phyloP scores from a whole-genome alignment of 1,140 invertebrate species.

The Caenorhabditis inopinata region DNA sequence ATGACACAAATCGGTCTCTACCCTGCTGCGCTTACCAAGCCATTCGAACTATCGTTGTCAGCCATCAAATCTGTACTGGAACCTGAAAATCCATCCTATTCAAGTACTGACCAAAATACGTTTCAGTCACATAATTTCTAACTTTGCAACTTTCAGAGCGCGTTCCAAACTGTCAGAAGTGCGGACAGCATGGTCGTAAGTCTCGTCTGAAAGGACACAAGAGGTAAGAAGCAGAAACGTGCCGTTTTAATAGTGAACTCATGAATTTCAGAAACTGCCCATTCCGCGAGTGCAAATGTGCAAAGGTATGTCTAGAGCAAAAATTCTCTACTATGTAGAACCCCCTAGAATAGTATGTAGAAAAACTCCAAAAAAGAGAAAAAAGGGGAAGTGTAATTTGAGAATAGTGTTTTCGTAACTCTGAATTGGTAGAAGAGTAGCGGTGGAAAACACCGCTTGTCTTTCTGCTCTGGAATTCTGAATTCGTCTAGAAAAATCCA shows the following conservation, averaged over 20 bases:
- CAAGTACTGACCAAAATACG: constrained; percentile 36
- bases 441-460: constrained; percentile 16
- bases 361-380: too few relatives aligned
- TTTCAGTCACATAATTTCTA: neutral
- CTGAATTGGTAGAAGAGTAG: neutral
- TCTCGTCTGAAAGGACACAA: constrained; percentile 70
- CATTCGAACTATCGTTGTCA: constrained; percentile 37
- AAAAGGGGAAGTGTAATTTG: constrained; percentile 18
- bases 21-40: constrained; percentile 16
- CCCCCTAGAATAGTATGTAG: neutral
- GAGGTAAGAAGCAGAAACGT: constrained; percentile 21
- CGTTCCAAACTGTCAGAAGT: constrained; percentile 70
- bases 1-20: constrained; percentile 45
- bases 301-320: constrained; percentile 66
- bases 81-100: constrained; percentile 42
- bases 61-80: constrained; percentile 45
- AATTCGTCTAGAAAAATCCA: neutral
- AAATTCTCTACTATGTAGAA: too few relatives aligned
- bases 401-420: constrained; percentile 31
- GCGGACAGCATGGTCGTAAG: constrained; percentile 70
- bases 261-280: constrained; percentile 66
- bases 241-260: too few relatives aligned
- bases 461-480: neutral
- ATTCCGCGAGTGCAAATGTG: constrained; percentile 69
- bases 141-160: constrained; percentile 58